Evolutionary conservation across 1,140 invertebrate genomes (phyloP), one percentile per base, ranked within the genome.

Genomic region (Halyomorpha halys): DNA sequence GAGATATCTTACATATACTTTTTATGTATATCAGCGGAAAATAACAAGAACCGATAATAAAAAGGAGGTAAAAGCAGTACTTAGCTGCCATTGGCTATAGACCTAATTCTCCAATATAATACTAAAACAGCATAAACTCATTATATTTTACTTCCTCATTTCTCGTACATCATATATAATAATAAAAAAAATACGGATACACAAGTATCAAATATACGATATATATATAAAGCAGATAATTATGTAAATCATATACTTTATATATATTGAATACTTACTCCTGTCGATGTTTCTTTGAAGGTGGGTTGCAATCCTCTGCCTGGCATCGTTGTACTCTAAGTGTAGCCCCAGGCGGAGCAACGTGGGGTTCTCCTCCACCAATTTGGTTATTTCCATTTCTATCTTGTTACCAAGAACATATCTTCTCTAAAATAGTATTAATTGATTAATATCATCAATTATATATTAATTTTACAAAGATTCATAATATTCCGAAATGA

Each of bases 251-350:
- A 49, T 19, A 49, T 11, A 21, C 6, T 6, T 3, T 3, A 19
- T 5, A 49, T 8, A 49, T n/a, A 49, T 6, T 49, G n/a, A 59
- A n/a, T 49, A 88, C 90, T 91, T 79, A 94, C 91, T 93, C 83
- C 89, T 90, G 78, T 98, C 95, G 78, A 94, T 91, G 79, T 98
- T 98, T 72, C 89, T 83, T 79, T 97, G 92, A 71, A 98, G 81
- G 76, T 95, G 91, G 70, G 88, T 85, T 68, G 91, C 89, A 70
- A 97, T 89, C 71, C 91, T 82, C 76, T 95, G 90, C 73, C 94
- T 84, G 59, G 94, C 93, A 79, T 96, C 93, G 72, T 94, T 93
- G 77, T 93, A 95, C 80, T 97, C 94, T 71, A 98, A 87, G 79
- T 93, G 88, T 70, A 98, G 83, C 62, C 94, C 94, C 66, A 98